These are phyloP conservation scores for Alosa alosa DNA, from an alignment of 2,113 vertebrate genomes.

Conservation along the genomic window DNA sequence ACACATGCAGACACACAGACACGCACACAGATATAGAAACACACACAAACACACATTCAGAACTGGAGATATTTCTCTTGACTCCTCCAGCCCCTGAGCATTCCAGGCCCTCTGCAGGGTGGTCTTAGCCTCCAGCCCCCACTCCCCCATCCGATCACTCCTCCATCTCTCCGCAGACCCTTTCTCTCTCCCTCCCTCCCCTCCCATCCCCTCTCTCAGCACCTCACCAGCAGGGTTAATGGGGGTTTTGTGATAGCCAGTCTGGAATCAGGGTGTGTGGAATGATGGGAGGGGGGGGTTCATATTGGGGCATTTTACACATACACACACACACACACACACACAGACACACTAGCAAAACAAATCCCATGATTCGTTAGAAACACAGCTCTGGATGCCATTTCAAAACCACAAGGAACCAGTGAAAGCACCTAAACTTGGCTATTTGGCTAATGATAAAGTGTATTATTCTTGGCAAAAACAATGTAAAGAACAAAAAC, in stretches of 20 bases:
- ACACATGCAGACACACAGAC: not conserved
- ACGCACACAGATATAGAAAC: not conserved
- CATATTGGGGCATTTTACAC: not conserved
- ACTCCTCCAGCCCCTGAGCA: constrained; percentile 10
- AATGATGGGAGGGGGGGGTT: not conserved
- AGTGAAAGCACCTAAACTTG: not conserved
- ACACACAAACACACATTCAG: not conserved
- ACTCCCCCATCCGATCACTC: not conserved
- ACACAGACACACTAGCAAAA: not conserved
- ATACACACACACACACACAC: constrained; percentile 1
- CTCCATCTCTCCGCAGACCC: not conserved
- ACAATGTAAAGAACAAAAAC: not conserved
- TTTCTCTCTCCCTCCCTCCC: not conserved
- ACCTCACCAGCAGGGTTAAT: not conserved
- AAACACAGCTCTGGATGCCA: not conserved
- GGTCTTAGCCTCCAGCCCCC: not conserved
- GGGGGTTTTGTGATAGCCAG: not conserved
- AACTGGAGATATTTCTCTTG: not conserved
- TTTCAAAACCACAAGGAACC: constrained; percentile 8
- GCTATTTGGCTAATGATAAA: not conserved
- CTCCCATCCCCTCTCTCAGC: not conserved
- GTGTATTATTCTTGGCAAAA: constrained; percentile 7
- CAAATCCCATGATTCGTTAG: not conserved
- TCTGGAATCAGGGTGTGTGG: constrained; percentile 1
- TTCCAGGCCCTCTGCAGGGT: not conserved